Percentiles rank a stretch among this genome's conserved stretches.
Evolutionary conservation across 2,888 invertebrate genomes (phyloP).

Genomic region (Masnerella sp.): DNA sequence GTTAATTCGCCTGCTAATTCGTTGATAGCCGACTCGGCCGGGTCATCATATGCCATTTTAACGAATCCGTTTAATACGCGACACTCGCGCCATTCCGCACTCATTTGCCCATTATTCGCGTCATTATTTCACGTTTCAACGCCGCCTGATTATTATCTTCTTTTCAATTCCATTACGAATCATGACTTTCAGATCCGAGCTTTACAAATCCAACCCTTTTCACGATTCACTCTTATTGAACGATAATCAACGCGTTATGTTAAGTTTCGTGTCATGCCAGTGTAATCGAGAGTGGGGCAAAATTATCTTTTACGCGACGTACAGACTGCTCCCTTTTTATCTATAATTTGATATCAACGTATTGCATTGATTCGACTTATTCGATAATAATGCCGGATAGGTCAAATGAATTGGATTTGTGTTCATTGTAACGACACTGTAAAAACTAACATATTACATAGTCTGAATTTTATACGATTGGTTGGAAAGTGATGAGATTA

Average conservation of each 20-base stretch:
- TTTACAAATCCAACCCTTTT: background rate
- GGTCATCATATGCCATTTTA: conserved; percentile 52
- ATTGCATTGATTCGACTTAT: no score
- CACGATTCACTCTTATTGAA: background rate
- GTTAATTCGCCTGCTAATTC: conserved; percentile 55
- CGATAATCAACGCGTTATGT: conserved; percentile 9
- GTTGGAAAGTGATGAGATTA: no score
- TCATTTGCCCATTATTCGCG: conserved; percentile 36
- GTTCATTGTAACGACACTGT: no score
- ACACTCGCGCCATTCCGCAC: conserved; percentile 33
- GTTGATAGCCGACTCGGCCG: conserved; percentile 41
- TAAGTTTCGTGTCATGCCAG: background rate
- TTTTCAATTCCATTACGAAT: conserved; percentile 28
- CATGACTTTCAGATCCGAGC: conserved; percentile 21
- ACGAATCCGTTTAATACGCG: conserved; percentile 48
- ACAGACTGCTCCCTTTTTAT: no score
- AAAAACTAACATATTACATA: no score
- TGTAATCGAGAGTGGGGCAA: background rate
- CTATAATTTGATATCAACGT: no score
- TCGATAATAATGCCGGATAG: no score
- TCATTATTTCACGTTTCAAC: conserved; percentile 43
- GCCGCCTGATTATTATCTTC: conserved; percentile 28
- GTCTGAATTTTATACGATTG: no score
- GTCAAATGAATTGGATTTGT: no score
- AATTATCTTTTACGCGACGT: no score